phyloP scores from a whole-genome alignment of 2,797 vertebrate genomes.

The Brotula barbata region DNA sequence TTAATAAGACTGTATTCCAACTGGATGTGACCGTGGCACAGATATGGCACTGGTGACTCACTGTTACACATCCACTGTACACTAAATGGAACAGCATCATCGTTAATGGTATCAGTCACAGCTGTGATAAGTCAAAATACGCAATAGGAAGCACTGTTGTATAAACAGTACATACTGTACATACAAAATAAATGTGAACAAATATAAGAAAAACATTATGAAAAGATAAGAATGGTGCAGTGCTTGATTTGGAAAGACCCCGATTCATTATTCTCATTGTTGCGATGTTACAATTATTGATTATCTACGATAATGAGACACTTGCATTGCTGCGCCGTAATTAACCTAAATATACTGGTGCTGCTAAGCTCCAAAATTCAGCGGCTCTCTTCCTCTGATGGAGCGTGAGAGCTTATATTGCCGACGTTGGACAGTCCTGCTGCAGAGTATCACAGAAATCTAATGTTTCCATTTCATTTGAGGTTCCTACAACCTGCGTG shows the following conservation, averaged over 20 bases:
- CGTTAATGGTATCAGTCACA: slow-evolving; percentile 1
- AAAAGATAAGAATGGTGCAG: not conserved
- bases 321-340: slow-evolving; percentile 10
- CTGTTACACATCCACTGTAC: no score
- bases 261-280: no score
- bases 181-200: not conserved
- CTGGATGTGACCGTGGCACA: slow-evolving; percentile 15
- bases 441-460: not conserved
- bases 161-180: not conserved
- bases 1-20: slow-evolving; percentile 2
- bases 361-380: slow-evolving; percentile 6
- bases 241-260: no score
- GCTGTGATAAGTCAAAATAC: no score
- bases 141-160: not conserved
- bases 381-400: slow-evolving; percentile 21
- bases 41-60: no score
- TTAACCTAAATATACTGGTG: slow-evolving; percentile 15
- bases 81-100: slow-evolving; percentile 8
- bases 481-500: not conserved
- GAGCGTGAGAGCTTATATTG: slow-evolving; percentile 9
- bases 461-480: not conserved
- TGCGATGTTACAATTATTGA: not conserved
- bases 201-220: not conserved
- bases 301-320: slow-evolving; percentile 12
- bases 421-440: not conserved